Percentiles rank a stretch among this genome's conserved stretches.
Evolutionary conservation across 2,888 invertebrate genomes (phyloP).

Genomic region (Hyppa rectilinea): DNA sequence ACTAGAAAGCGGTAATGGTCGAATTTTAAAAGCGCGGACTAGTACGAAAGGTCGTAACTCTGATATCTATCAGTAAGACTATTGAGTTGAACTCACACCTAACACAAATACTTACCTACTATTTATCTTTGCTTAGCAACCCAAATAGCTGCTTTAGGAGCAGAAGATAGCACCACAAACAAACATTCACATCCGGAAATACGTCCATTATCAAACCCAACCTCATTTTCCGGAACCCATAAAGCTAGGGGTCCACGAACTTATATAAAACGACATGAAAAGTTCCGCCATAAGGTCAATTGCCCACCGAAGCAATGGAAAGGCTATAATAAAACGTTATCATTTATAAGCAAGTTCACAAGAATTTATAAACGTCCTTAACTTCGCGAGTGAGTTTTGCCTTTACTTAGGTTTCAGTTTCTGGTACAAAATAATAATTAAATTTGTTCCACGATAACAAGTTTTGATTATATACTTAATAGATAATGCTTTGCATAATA

Average conservation of each 20-base stretch:
- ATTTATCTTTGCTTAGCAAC: background rate
- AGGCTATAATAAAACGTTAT: conserved; percentile 15
- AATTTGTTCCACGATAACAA: background rate
- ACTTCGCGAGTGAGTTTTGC: conserved; percentile 18
- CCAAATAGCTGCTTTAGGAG: background rate
- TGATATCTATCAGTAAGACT: background rate
- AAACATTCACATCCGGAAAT: conserved; percentile 18
- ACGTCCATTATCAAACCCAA: conserved; percentile 3
- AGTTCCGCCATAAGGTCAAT: conserved; percentile 36
- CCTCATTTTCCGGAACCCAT: conserved; percentile 26
- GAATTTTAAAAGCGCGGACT: background rate
- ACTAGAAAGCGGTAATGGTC: background rate
- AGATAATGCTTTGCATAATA: conserved; percentile 2
- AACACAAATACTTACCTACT: background rate
- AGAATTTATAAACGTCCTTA: conserved; percentile 26
- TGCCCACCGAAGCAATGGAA: background rate
- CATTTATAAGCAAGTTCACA: conserved; percentile 34
- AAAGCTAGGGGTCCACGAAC: conserved; percentile 9
- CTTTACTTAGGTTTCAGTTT: conserved; percentile 18
- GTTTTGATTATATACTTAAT: conserved; percentile 14
- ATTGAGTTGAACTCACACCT: background rate
- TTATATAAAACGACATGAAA: conserved; percentile 24
- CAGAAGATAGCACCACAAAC: conserved; percentile 1
- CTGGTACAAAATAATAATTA: conserved; percentile 29
- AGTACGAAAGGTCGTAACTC: background rate